These are phyloP conservation scores for Drosophila tani DNA, from an alignment of 1,140 invertebrate species.

Conservation along the genomic window DNA sequence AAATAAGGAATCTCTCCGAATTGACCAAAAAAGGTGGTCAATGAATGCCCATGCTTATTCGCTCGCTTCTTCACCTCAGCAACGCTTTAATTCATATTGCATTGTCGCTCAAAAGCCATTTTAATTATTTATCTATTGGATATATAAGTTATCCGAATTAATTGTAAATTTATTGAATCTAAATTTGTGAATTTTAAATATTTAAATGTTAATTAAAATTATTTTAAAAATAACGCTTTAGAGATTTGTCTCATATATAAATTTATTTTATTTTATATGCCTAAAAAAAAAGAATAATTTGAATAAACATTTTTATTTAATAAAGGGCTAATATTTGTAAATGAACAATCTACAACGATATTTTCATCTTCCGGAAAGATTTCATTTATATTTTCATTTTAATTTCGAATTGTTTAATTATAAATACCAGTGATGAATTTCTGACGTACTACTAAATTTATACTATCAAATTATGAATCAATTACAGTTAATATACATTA, in stretches of 20 bases:
- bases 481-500: conserved; percentile 19
- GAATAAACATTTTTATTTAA: too few relatives aligned
- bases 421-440: too few relatives aligned
- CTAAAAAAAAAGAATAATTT: too few relatives aligned
- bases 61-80: conserved; percentile 32
- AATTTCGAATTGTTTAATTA: too few relatives aligned
- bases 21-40: conserved; percentile 39
- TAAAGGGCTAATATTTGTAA: too few relatives aligned
- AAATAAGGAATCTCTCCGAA: conserved; percentile 54
- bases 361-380: too few relatives aligned
- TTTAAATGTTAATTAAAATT: neutral
- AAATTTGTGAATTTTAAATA: neutral
- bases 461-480: conserved; percentile 26
- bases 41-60: conserved; percentile 30
- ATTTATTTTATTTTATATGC: too few relatives aligned
- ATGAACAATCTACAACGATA: too few relatives aligned
- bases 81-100: conserved; percentile 46
- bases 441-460: neutral
- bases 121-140: conserved; percentile 19
- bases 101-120: conserved; percentile 8
- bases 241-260: too few relatives aligned
- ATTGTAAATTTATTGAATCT: neutral
- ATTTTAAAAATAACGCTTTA: too few relatives aligned
- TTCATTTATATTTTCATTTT: too few relatives aligned
- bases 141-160: neutral